These are phyloP conservation scores for Lymantria monacha DNA, from an alignment of 2,888 invertebrate genomes.

Conservation along the genomic window DNA sequence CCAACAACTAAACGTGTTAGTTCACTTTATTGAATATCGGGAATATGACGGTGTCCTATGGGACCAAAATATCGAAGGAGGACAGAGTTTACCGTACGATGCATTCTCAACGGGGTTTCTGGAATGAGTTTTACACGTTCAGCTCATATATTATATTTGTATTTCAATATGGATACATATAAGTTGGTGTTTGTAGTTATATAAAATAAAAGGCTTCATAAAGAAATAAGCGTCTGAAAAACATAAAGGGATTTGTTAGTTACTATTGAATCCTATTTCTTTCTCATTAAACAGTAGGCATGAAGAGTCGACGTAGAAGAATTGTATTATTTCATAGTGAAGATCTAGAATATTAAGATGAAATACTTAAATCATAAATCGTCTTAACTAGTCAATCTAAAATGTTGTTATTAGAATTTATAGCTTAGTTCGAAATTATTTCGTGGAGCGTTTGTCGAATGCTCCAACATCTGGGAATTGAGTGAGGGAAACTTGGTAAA, in stretches of 20 bases:
- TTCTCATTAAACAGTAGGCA: too few relatives aligned
- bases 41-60: slow-evolving; percentile 62
- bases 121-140: slow-evolving; percentile 46
- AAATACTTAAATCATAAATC: too few relatives aligned
- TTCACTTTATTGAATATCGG: slow-evolving; percentile 72
- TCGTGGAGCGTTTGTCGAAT: slow-evolving; percentile 27
- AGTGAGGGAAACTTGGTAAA: slow-evolving; percentile 46
- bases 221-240: too few relatives aligned
- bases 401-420: too few relatives aligned
- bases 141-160: slow-evolving; percentile 2
- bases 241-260: too few relatives aligned
- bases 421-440: slow-evolving; percentile 29
- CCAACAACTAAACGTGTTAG: slow-evolving; percentile 68
- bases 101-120: slow-evolving; percentile 61
- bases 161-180: not conserved
- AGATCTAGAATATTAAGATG: too few relatives aligned
- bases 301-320: too few relatives aligned
- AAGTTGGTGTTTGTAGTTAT: too few relatives aligned
- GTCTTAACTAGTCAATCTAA: too few relatives aligned
- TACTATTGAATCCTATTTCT: too few relatives aligned
- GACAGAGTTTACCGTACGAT: slow-evolving; percentile 46
- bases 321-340: too few relatives aligned
- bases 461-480: slow-evolving; percentile 42
- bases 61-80: slow-evolving; percentile 53
- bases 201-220: too few relatives aligned